These are phyloP conservation scores for Crocodylus rhombifer DNA, from an alignment of 2,797 vertebrate genomes.

Conservation along the genomic window DNA sequence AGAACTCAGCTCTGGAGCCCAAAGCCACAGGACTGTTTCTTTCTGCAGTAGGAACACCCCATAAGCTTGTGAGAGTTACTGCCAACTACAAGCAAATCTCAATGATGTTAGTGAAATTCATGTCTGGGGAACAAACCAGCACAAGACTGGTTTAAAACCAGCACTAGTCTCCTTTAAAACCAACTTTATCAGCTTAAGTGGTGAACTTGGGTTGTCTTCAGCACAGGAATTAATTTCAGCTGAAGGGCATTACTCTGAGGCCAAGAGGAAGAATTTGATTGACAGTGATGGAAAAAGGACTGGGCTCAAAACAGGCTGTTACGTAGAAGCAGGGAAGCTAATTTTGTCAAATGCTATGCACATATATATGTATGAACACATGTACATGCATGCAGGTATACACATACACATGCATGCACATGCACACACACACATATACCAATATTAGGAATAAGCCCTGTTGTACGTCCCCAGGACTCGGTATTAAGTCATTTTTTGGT, in stretches of 20 bases:
- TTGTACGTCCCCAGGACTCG: background rate
- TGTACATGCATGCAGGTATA: background rate
- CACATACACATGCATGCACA: too few species aligned
- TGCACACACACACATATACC: too few species aligned
- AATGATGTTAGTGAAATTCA: background rate
- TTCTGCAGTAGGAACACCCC: too few species aligned
- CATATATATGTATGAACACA: rapidly evolving
- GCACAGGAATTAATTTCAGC: background rate
- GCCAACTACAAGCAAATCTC: background rate
- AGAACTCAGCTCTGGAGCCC: background rate
- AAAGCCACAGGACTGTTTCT: too few species aligned
- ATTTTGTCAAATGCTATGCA: rapidly evolving
- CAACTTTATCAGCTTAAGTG: background rate
- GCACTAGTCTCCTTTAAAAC: background rate
- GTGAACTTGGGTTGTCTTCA: background rate
- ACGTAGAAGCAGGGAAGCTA: background rate
- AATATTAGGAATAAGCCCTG: too few species aligned
- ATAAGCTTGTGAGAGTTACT: too few species aligned
- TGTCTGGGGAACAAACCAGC: background rate
- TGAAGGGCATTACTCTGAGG: background rate
- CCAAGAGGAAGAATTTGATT: rapidly evolving
- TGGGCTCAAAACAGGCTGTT: background rate
- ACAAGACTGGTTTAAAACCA: background rate
- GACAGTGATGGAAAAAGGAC: background rate
- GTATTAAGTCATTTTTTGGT: background rate